Conservation (phyloP, 2,888 invertebrate species). For the Macrosoma leucophasiata region DNA sequence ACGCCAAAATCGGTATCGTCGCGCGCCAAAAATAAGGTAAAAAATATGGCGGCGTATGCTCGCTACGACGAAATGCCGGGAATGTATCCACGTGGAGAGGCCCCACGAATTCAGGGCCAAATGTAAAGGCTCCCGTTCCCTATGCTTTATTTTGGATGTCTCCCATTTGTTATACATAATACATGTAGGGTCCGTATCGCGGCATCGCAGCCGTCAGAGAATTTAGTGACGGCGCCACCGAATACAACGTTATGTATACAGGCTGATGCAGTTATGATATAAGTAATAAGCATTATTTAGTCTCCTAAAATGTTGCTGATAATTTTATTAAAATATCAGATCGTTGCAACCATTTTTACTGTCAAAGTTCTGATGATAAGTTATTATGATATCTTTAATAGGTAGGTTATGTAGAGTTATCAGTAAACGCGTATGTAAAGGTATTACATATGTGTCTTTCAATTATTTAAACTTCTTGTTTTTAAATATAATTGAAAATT, state of each 20-base stretch:
- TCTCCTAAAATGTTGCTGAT: too few species aligned
- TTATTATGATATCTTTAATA: too few species aligned
- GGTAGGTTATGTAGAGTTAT: too few species aligned
- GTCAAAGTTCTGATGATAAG: too few species aligned
- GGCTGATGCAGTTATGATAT: too few species aligned
- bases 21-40: constrained; percentile 51
- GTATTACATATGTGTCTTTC: too few species aligned
- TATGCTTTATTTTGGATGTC: constrained; percentile 71
- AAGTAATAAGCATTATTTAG: too few species aligned
- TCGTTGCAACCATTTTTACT: too few species aligned
- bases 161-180: constrained; percentile 76
- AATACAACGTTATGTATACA: constrained; percentile 42
- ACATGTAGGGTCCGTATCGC: constrained; percentile 67
- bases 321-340: too few species aligned
- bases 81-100: constrained; percentile 60
- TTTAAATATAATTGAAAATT: too few species aligned
- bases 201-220: constrained; percentile 64
- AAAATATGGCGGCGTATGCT: constrained; percentile 44
- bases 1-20: constrained; percentile 31
- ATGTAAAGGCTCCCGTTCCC: constrained; percentile 46
- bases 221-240: constrained; percentile 70
- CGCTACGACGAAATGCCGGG: constrained; percentile 53
- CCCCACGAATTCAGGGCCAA: constrained; percentile 53
- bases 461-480: too few species aligned
- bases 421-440: too few species aligned